Percentiles rank a stretch among this genome's conserved stretches.
Evolutionary conservation across 2,797 vertebrate genomes (phyloP).

Genomic region (Tympanoctomys barrerae): DNA sequence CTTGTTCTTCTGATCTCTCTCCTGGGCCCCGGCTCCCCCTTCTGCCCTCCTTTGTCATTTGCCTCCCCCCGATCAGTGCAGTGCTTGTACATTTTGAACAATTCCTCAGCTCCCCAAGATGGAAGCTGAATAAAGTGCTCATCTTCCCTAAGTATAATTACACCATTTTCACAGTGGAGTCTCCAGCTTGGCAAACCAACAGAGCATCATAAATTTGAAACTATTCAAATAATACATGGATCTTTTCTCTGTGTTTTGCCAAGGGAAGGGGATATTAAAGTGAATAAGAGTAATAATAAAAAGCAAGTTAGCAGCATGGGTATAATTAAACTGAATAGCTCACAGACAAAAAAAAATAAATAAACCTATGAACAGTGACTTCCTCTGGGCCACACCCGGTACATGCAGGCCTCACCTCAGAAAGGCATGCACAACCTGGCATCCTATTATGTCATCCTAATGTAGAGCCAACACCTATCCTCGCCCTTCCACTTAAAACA

Average conservation of each 20-base stretch:
- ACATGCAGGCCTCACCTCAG: constrained; percentile 88
- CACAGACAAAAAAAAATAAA: constrained; percentile 86
- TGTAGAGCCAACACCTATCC: constrained; percentile 87
- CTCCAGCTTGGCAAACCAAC: constrained; percentile 60
- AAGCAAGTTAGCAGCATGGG: constrained; percentile 85
- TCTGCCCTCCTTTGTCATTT: constrained; percentile 13
- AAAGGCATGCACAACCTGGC: constrained; percentile 89
- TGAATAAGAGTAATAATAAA: constrained; percentile 88
- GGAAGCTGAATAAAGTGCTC: constrained; percentile 51
- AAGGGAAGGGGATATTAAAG: constrained; percentile 81
- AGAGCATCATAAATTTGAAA: constrained; percentile 69
- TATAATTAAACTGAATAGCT: constrained; percentile 87
- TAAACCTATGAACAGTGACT: constrained; percentile 87
- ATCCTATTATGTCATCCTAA: constrained; percentile 89
- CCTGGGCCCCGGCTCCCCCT: neutral
- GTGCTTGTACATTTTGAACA: constrained; percentile 1
- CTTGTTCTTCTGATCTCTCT: constrained; percentile 41
- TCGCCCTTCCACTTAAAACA: constrained; percentile 3
- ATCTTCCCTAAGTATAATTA: constrained; percentile 46
- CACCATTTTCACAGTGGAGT: constrained; percentile 32
- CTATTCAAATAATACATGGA: constrained; percentile 80
- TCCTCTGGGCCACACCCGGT: constrained; percentile 88
- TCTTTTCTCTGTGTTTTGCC: constrained; percentile 80
- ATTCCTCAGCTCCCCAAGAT: neutral
- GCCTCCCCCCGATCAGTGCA: neutral